Evolutionary conservation across 2,888 invertebrate genomes (phyloP), one percentile per base, ranked within the genome.

Genomic region (Andrena bucephala): DNA sequence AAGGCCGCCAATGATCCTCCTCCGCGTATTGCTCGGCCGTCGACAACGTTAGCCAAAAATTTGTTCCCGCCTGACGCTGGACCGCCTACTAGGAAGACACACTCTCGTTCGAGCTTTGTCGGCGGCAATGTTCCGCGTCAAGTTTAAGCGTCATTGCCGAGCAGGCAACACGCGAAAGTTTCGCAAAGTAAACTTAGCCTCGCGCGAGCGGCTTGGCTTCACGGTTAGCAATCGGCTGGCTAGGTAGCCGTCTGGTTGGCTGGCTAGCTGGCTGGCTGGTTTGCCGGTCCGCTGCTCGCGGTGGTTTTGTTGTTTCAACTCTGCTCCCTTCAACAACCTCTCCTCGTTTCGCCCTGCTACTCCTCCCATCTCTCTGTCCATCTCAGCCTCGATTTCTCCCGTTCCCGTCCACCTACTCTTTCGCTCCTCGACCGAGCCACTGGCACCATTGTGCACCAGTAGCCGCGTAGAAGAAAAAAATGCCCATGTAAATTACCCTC

Each of bases 171-270:
- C 82, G 84, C 79, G 78, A 89, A 92, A 92, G 89, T 91, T 91
- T 87, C 81, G 87, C 81, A 90, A 92, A 92, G 92, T 92, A 91
- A 93, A 93, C 92, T 92, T 89, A 89, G 86, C 89, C 88, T 90
- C 82, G 85, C 85, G 84, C 79, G 83, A 86, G 86, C 83, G 83
- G 88, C 85, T 87, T 87, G 88, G 84, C 86, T 89, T 85, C 81
- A 88, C 81, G 76, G 89, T 84, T 83, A 88, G 82, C 85, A 81
- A 84, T 81, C 68, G 81, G 84, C 62, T 74, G 75, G 71, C 65
- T 87, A 84, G 88, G 87, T 89, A 85, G 78, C 86, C 81, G 76
- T 75, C 84, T 84, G 77, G 84, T 66, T 81, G 73, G 79, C 79
- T 77, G 59, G 73, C 77, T 74, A 70, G 66, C 60, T 78, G 59